These are phyloP conservation scores for Brienomyrus brachyistius DNA, from an alignment of 2,113 vertebrate genomes.

Conservation along the genomic window DNA sequence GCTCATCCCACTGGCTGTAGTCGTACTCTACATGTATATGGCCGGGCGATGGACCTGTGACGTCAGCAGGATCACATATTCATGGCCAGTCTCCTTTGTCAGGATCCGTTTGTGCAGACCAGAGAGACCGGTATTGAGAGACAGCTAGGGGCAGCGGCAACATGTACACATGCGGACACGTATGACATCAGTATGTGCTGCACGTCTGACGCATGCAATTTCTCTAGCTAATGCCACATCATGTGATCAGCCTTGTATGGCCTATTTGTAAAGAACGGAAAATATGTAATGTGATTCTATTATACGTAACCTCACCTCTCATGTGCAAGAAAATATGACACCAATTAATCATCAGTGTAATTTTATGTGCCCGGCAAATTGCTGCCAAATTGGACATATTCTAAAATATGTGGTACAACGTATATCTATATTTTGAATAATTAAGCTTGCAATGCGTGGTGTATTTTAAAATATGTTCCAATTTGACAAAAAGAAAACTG, in stretches of 20 bases:
- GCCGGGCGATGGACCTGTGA: neutral
- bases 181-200: neutral
- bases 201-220: neutral
- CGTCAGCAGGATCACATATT: neutral
- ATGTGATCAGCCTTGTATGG: neutral
- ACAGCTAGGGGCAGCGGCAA: neutral
- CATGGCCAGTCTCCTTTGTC: neutral
- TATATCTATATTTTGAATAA: neutral
- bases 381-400: neutral
- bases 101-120: neutral
- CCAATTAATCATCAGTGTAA: neutral
- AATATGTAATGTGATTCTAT: neutral
- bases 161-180: neutral
- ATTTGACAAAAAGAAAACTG: neutral
- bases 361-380: neutral
- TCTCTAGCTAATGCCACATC: neutral
- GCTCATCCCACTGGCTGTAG: neutral
- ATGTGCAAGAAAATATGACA: neutral
- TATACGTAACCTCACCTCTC: neutral
- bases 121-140: neutral
- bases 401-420: neutral
- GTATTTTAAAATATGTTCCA: neutral
- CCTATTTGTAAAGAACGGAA: neutral
- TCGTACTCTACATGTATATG: neutral
- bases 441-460: neutral